Base-by-base conservation (phyloP, 2,888 invertebrate species). In the Galerucella calmariensis region DNA sequence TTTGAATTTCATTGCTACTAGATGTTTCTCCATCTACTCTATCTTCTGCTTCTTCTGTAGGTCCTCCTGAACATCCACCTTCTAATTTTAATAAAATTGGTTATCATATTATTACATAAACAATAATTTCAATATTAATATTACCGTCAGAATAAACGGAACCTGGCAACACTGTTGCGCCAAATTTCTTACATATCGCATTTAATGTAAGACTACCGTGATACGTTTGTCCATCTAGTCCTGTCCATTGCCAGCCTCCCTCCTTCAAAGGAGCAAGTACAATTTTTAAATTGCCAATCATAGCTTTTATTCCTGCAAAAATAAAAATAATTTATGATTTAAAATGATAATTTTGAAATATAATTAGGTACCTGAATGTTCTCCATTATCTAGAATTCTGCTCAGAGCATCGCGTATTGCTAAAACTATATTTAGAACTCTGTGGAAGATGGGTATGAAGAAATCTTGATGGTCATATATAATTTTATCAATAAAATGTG, bases 371-470 rank as follows among this genome's bases (percentile, higher is more conserved):
- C 75, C 77, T 65, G 69, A 41, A n/a, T 27, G 14, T 51, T 65
- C 16, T 51, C 75, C 77, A n/a, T 76, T 78, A 20, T 69, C 63
- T 4, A 69, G 16, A 9, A 80, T 61, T 44, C 74, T 75, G 11
- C 77, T 73, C 1, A 77, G 6, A 0, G 75, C 72, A 20, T 76
- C 73, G 4, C 48, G 51, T 2, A 79, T 35, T n/a, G 79, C 77
- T 14, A 80, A 61, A 53, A 78, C n/a, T 16, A 79, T 58, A 27
- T 74, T 78, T 5, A 77, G 66, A n/a, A 74, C 53, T 35, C 53
- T 73, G 44, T 79, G 46, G 61, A 75, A 74, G 51, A 81, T 68
- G 0, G 81, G 81, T 51, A 74, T 14, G 58, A 81, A 79, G 69
- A 79, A 79, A 27, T 78, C 78, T 58, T 62, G 63, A 63, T 81